A percentile compares a stretch with the other conserved stretches of the same genome.
Evolutionary conservation across 1,140 invertebrate genomes (phyloP).

Genomic region (Probaryconus sp.): DNA sequence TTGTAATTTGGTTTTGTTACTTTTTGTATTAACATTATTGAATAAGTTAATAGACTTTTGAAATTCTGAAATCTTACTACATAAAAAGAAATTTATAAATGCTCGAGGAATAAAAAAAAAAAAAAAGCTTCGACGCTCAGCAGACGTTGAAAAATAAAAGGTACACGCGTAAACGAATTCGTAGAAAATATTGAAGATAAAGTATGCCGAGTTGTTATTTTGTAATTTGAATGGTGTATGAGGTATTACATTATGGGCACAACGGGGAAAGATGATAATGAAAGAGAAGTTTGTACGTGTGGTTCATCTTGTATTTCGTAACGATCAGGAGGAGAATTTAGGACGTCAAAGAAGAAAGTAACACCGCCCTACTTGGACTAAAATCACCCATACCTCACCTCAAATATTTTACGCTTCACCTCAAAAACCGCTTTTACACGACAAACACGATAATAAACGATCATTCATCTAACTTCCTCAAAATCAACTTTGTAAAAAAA

Average conservation of each 20-base stretch:
- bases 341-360: conserved; percentile 59
- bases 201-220: conserved; percentile 37
- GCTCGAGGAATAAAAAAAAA: too few species aligned
- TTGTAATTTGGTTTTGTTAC: too few species aligned
- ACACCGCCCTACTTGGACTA: conserved; percentile 59
- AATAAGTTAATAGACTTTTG: too few species aligned
- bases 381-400: conserved; percentile 38
- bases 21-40: too few species aligned
- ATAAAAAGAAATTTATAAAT: too few species aligned
- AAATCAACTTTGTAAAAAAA: background rate
- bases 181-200: too few species aligned
- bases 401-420: conserved; percentile 28
- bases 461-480: conserved; percentile 17
- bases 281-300: conserved; percentile 46
- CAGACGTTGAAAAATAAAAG: too few species aligned
- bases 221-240: conserved; percentile 38
- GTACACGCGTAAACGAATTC: too few species aligned
- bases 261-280: conserved; percentile 48
- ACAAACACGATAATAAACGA: too few species aligned
- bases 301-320: conserved; percentile 49
- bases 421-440: conserved; percentile 36
- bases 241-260: conserved; percentile 49
- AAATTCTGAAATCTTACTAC: too few species aligned
- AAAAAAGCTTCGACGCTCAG: too few species aligned
- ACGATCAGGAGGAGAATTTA: conserved; percentile 49